Evolutionary conservation across 2,797 vertebrate genomes (phyloP), one percentile per base, ranked within the genome.

Genomic region (Phrynocephalus forsythii): DNA sequence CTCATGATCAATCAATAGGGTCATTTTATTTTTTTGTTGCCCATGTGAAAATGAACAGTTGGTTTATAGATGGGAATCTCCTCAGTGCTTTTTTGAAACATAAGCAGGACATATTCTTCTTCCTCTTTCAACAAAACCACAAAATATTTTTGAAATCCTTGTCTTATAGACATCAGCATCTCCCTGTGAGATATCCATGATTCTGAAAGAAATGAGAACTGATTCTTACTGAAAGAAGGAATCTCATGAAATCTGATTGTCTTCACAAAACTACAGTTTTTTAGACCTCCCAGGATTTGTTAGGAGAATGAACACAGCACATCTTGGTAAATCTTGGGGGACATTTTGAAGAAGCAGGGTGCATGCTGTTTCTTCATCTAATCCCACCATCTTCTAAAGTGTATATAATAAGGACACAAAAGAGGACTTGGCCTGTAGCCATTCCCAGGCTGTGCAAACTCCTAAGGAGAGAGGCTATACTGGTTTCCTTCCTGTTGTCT

Each of bases 1-100:
- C 87, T 75, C 86, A 30, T 52, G 91, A 85, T 52, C 1, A 87
- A 87, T 89, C 91, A 86, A 91, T 85, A 92, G 78, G 26, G 24
- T 92, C 75, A 67, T 87, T 72, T 77, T 22, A 0, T 88, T 89
- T 82, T 87, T 91, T 67, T 90, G 60, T 52, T 90, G 33, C 52
- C 80, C 79, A 3, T 83, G 60, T 26, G 79, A 87, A 60, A 72
- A 22, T 66, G 60, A 92, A 84, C 52, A 22, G 73, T 0, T 0
- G 6, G 20, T 30, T 30, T 79, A 86, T 8, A 60, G 28, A 69
- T 83, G 28, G 38, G 76, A 92, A 83, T 28, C 71, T 22, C 2
- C 56, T 30, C 72, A 66, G 66, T 67, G 33, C 10, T 9, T 73
- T 83, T 66, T 26, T 33, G 50, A n/a, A 84, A 79, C 9, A 50